phyloP scores from a whole-genome alignment of 2,888 invertebrate genomes.

The Conistra vaccinii region DNA sequence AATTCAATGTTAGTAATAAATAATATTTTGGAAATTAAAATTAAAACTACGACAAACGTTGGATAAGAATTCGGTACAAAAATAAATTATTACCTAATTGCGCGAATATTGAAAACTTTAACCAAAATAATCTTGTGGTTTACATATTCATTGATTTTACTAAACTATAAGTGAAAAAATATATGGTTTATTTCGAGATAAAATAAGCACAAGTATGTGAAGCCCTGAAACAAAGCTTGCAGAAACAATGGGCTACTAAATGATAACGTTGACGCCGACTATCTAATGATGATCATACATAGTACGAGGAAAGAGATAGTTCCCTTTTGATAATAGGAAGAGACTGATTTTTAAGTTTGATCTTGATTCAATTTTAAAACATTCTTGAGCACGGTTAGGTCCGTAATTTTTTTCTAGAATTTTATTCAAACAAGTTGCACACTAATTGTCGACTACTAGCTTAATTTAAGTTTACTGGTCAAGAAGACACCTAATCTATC shows the following conservation, averaged over 20 bases:
- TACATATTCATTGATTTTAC: background rate
- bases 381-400: background rate
- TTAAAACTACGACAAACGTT: background rate
- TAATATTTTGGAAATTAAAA: background rate
- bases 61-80: background rate
- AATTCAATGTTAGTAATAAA: background rate
- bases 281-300: conserved; percentile 3
- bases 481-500: background rate
- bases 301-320: background rate
- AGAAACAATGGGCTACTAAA: conserved; percentile 3
- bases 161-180: background rate
- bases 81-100: too few species aligned
- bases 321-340: background rate
- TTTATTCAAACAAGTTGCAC: background rate
- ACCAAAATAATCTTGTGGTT: background rate
- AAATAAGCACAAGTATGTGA: background rate
- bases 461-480: background rate
- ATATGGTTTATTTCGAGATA: background rate
- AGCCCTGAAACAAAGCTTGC: too few species aligned
- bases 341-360: background rate
- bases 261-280: background rate
- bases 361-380: conserved; percentile 11
- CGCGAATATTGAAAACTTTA: background rate
- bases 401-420: background rate
- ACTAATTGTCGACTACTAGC: too few species aligned